phyloP scores from a whole-genome alignment of 2,113 vertebrate species.

The Trochalopteron elliotii region DNA sequence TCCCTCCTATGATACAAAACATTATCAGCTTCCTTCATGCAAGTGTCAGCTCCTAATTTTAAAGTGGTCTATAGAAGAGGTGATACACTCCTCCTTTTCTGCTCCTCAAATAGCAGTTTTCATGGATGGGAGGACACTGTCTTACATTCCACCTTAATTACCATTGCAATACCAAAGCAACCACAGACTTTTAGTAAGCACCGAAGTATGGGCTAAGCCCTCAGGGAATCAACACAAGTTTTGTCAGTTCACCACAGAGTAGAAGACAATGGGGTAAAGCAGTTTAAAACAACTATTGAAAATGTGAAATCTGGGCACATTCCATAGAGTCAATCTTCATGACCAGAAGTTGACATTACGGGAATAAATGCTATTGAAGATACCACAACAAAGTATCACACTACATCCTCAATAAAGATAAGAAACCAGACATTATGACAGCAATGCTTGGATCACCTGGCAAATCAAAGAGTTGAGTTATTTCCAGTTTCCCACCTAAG shows the following conservation, averaged over 20 bases:
- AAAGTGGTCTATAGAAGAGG: not conserved
- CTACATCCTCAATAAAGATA: not conserved
- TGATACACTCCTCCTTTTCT: not conserved
- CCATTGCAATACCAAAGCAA: not conserved
- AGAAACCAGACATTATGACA: not conserved
- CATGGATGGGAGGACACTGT: not conserved
- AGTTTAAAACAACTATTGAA: not conserved
- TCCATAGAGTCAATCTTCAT: not conserved
- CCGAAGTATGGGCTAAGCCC: not conserved
- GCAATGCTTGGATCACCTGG: not conserved
- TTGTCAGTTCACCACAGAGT: not conserved
- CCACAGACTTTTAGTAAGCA: not conserved
- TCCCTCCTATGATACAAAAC: not conserved
- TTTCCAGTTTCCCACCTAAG: not conserved
- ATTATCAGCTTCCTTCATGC: not conserved
- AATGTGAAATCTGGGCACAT: not conserved
- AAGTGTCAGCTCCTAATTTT: not conserved
- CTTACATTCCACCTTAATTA: not conserved
- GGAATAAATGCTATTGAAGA: not conserved
- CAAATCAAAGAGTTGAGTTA: not conserved
- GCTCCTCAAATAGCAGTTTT: not conserved
- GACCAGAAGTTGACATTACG: not conserved
- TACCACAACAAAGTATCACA: not conserved
- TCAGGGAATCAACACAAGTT: not conserved
- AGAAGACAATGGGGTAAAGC: not conserved